Percentiles rank a stretch among this genome's conserved stretches.
phyloP scores from a whole-genome alignment of 1,140 invertebrate genomes.

The Triops cancriformis region DNA sequence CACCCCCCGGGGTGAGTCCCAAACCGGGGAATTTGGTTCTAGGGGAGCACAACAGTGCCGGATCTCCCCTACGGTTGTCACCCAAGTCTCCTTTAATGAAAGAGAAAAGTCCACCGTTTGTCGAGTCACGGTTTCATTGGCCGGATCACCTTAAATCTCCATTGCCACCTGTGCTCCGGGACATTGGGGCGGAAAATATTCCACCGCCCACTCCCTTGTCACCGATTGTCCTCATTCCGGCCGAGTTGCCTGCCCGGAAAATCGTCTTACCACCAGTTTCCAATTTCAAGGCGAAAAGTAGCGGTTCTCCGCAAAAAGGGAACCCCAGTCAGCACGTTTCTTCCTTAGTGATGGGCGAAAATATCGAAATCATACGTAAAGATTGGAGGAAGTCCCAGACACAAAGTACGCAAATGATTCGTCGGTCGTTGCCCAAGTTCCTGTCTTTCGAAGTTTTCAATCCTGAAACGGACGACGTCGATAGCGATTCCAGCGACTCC shows the following conservation, averaged over 20 bases:
- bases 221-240: constrained; percentile 17
- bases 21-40: constrained; percentile 30
- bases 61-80: constrained; percentile 9
- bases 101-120: constrained; percentile 23
- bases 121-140: neutral
- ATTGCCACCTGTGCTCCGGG: neutral
- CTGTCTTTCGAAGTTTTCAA: constrained; percentile 77
- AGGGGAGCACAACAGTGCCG: constrained; percentile 21
- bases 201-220: neutral
- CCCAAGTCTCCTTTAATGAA: constrained; percentile 17
- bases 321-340: constrained; percentile 30
- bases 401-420: constrained; percentile 2
- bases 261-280: neutral
- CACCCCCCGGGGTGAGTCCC: neutral
- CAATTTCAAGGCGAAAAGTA: constrained; percentile 19
- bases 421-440: constrained; percentile 51
- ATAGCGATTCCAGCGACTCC: constrained; percentile 75
- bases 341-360: constrained; percentile 33
- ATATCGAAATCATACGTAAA: constrained; percentile 34
- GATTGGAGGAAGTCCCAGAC: constrained; percentile 5
- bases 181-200: neutral
- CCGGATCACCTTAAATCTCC: neutral
- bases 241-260: neutral
- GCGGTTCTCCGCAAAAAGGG: neutral
- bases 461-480: constrained; percentile 79